Evolutionary conservation across 2,797 vertebrate species (phyloP).

Genomic region (Lagodon rhomboides): DNA sequence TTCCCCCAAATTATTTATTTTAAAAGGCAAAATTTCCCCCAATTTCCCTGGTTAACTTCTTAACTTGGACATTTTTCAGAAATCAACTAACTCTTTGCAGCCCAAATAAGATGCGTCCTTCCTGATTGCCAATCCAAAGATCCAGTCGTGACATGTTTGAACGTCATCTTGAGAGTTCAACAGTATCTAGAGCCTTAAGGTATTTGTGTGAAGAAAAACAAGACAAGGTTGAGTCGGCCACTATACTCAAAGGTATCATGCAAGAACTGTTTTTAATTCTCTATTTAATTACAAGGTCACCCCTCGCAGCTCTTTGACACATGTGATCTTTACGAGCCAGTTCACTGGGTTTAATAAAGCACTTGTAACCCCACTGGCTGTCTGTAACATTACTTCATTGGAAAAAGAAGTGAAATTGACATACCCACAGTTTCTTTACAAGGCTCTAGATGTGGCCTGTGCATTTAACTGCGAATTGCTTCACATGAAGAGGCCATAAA

Average conservation of each 20-base stretch:
- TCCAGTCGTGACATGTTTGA: not conserved
- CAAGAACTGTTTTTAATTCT: not conserved
- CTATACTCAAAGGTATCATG: not conserved
- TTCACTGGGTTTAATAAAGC: conserved; percentile 32
- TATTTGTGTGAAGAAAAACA: not conserved
- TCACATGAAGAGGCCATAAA: conserved; percentile 29
- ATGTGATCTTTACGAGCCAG: conserved; percentile 33
- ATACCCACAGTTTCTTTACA: conserved; percentile 13
- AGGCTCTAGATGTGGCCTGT: conserved; percentile 6
- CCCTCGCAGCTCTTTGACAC: conserved; percentile 18
- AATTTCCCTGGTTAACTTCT: too few species aligned
- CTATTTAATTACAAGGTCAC: conserved; percentile 59
- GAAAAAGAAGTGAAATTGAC: conserved; percentile 9
- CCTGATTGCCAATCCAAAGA: conserved; percentile 1
- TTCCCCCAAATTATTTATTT: too few species aligned
- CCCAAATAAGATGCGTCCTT: not conserved
- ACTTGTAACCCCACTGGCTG: not conserved
- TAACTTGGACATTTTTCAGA: too few species aligned
- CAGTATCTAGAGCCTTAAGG: not conserved
- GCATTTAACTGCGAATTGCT: conserved; percentile 45
- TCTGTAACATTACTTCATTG: conserved; percentile 14
- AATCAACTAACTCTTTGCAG: too few species aligned
- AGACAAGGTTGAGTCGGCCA: not conserved
- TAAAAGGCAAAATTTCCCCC: too few species aligned
- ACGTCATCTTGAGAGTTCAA: not conserved